phyloP scores from a whole-genome alignment of 2,113 vertebrate species.

The Cochlearius cochlearius region DNA sequence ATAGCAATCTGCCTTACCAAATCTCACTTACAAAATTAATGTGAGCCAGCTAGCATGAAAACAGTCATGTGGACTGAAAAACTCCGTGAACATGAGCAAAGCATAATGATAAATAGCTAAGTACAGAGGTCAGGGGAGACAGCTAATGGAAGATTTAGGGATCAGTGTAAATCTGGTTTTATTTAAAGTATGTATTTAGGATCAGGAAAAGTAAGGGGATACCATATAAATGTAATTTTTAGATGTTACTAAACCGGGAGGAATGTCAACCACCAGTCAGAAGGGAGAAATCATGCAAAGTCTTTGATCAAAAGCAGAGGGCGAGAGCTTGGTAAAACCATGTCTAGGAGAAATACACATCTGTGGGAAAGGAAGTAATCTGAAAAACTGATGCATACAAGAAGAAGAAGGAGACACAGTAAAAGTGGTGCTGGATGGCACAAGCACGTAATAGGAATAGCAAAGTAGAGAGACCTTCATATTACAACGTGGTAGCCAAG shows the following conservation, averaged over 20 bases:
- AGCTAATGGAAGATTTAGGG: background rate
- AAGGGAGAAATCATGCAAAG: background rate
- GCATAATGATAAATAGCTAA: background rate
- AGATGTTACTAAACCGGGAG: background rate
- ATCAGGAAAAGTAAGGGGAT: background rate
- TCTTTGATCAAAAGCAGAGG: background rate
- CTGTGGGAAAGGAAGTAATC: background rate
- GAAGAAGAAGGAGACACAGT: background rate
- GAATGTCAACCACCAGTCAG: background rate
- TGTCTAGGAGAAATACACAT: background rate
- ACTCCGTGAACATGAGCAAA: background rate
- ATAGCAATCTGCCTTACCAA: background rate
- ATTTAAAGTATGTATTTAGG: background rate
- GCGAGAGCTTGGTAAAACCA: background rate
- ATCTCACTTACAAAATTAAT: background rate
- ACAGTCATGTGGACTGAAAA: background rate
- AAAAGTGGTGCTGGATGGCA: background rate
- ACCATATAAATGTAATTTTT: background rate
- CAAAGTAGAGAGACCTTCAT: background rate
- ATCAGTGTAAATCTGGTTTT: background rate
- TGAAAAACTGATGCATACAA: background rate
- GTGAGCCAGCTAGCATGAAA: background rate
- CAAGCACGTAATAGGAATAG: background rate
- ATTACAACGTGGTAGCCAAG: background rate
- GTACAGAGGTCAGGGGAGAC: background rate